Base-by-base conservation (phyloP, 2,113 vertebrate species). In the Cynoglossus semilaevis region DNA sequence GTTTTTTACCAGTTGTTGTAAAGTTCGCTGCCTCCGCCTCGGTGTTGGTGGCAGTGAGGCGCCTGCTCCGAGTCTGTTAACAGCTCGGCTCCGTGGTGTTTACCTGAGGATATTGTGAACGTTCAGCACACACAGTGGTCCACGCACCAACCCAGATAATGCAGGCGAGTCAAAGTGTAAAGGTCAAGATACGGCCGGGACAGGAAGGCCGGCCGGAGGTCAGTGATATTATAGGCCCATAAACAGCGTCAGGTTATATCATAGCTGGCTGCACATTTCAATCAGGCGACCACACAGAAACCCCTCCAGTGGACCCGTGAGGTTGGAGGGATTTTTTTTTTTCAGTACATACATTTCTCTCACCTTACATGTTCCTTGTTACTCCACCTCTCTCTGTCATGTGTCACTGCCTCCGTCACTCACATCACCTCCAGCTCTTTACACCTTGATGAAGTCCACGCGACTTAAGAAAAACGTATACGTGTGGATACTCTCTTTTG, bases 21-120 rank as follows among this genome's bases (percentile, higher is more conserved):
- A 58, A 70, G 55, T 40, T n/a, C 15, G 45, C 53, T 41, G 46
- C 12, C 19, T 13, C 53, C n/a, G 46, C 35, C 13, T 48, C 51
- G 62, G 74, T 74, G 79, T 67, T 74, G 67, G 63, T 50, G 35
- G 55, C 73, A 80, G 72, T 80, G 71, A 76, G 67, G 66, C 29
- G 42, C 37, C 64, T 41, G 56, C 46, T 46, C 54, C 38, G 41
- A 51, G 59, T 13, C 63, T 40, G 61, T 76, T 76, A 72, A 72
- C 45, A 46, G 44, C 13, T 34, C 63, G 16, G 40, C 40, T 51
- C 14, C 15, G 2, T 86, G 22, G 22, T 29, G 75, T 88, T 85
- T 79, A 77, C 77, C 54, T 55, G 62, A 63, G 74, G 67, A 86
- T 86, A 84, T 86, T 80, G 63, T 81, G 67, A 53, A 62, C 61